A percentile compares a stretch with the other conserved stretches of the same genome.
phyloP scores from a whole-genome alignment of 2,888 invertebrate species.

The Ormyrus nitidulus region DNA sequence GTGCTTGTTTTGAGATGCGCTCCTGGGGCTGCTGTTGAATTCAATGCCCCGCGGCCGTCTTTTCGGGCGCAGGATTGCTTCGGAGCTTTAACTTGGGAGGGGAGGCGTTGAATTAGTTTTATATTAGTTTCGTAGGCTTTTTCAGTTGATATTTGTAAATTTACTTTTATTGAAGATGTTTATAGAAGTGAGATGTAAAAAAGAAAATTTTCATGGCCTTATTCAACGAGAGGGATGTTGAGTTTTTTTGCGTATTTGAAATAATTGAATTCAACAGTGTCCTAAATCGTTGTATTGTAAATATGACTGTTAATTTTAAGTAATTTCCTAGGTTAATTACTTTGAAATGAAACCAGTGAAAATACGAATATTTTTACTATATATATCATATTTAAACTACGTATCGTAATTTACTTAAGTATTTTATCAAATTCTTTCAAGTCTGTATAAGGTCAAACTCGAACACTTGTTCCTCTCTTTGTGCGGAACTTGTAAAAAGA shows the following conservation, averaged over 20 bases:
- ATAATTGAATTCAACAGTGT: not conserved
- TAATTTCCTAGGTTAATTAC: not conserved
- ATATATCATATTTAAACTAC: not conserved
- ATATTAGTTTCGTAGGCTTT: no score
- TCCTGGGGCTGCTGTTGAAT: no score
- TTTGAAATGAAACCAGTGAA: constrained; percentile 22
- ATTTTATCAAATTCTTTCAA: constrained; percentile 20
- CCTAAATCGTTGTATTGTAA: not conserved
- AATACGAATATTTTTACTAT: not conserved
- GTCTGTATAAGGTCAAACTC: constrained; percentile 26
- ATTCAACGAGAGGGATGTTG: no score
- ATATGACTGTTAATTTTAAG: constrained; percentile 24
- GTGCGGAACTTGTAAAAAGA: constrained; percentile 31
- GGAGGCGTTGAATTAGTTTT: no score
- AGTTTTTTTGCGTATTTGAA: not conserved
- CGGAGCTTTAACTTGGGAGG: no score
- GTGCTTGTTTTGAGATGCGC: no score
- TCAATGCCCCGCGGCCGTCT: no score
- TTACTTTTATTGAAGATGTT: no score
- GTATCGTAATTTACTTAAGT: not conserved
- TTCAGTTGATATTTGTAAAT: no score
- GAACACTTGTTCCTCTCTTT: constrained; percentile 16
- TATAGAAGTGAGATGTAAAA: no score
- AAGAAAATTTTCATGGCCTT: no score
- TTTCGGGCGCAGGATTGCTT: no score